Base-by-base conservation (phyloP, 2,888 invertebrate genomes). In the Apoderus coryli region DNA sequence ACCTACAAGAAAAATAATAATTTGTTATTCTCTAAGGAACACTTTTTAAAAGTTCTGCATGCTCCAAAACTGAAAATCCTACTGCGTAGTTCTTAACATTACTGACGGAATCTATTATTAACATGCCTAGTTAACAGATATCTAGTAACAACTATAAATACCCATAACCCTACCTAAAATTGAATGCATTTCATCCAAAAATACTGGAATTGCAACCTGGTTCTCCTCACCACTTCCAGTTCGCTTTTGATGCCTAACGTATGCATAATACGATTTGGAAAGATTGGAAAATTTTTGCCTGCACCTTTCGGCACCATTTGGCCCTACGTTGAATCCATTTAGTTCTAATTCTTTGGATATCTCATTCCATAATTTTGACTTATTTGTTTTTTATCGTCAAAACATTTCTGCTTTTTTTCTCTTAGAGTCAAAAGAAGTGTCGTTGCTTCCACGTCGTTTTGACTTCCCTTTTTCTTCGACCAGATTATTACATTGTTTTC, bases 201-300 rank as follows among this genome's bases (percentile, higher is more conserved):
- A 19, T 19, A n/a, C 19, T 19, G 19, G 6, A n/a, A n/a, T 19
- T 19, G 6, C 19, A 19, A 7, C 19, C n/a, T 19, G 19, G n/a
- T 19, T n/a, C 19, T 19, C 19, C 19, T 19, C 19, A 7, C 19
- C 19, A 19, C 19, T 19, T 6, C 19, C 19, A 19, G 19, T 19
- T 19, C 19, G 19, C 19, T 19, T 19, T 19, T 19, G 19, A 19
- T n/a, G 19, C 19, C n/a, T 19, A n/a, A 19, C n/a, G n/a, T 19
- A 19, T n/a, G 19, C 19, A 6, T 7, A 19, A n/a, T 19, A 19
- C 19, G 19, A 19, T 19, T 19, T 19, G 19, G n/a, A 19, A 19
- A 19, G 19, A 19, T 19, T 19, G 19, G 19, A 19, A 19, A 19
- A 19, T 19, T 19, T 19, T n/a, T 19, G 19, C n/a, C 19, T 19